Percentiles rank a stretch among this genome's conserved stretches.
These are phyloP conservation scores for Actinia tenebrosa DNA, from an alignment of 64 coral and sea anemone species.

Conservation along the genomic window DNA sequence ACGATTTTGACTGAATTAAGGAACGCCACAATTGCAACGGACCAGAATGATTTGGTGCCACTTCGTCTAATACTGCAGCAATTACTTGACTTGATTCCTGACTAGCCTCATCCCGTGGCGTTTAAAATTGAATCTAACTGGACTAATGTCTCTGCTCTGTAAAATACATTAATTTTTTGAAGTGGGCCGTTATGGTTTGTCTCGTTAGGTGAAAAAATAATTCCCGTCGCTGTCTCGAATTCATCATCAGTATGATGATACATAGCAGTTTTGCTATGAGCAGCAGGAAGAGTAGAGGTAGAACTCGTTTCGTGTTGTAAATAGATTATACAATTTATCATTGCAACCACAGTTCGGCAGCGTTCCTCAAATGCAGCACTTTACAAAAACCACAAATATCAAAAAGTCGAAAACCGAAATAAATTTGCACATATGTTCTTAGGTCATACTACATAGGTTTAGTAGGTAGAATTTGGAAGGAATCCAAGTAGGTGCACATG, in stretches of 20 bases:
- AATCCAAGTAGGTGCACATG: no score
- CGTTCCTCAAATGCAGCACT: no score
- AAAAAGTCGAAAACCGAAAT: no score
- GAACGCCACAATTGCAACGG: slow-evolving; percentile 44
- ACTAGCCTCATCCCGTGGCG: slow-evolving; percentile 27
- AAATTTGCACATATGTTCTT: no score
- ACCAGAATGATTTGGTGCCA: slow-evolving; percentile 40
- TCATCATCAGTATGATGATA: not conserved
- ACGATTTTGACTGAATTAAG: slow-evolving; percentile 22
- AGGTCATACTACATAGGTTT: no score
- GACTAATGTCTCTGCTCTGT: slow-evolving; percentile 46
- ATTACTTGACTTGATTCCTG: slow-evolving; percentile 6
- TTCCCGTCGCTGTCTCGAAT: not conserved
- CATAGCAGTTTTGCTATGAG: not conserved
- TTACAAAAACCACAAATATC: no score
- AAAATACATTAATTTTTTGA: slow-evolving; percentile 42
- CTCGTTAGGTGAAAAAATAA: not conserved
- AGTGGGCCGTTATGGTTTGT: not conserved
- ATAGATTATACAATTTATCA: no score
- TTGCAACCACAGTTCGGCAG: no score
- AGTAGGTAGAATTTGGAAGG: no score
- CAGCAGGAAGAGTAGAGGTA: not conserved
- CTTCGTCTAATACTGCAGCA: slow-evolving; percentile 52
- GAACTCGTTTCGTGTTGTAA: not conserved
- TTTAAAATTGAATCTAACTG: slow-evolving; percentile 9